These are phyloP conservation scores for Drosophila nr. fundita DNA, from an alignment of 2,888 invertebrate species.

Conservation along the genomic window DNA sequence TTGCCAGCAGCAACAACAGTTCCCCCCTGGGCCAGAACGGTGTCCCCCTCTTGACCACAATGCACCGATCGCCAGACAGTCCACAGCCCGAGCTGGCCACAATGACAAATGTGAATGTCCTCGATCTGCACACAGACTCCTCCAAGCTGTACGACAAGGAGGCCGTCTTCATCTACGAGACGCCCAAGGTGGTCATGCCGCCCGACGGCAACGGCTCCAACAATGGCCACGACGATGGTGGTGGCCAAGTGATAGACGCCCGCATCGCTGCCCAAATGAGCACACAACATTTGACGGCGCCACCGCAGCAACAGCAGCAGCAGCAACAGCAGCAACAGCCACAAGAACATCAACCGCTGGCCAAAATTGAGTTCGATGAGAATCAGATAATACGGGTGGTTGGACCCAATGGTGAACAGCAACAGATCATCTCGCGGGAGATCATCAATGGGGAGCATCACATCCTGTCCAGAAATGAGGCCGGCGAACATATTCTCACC, in stretches of 20 bases:
- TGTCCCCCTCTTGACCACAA: slow-evolving; percentile 82
- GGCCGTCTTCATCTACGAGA: slow-evolving; percentile 84
- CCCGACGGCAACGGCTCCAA: slow-evolving; percentile 59
- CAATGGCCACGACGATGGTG: slow-evolving; percentile 79
- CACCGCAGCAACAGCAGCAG: slow-evolving; percentile 57
- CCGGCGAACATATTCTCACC: slow-evolving; percentile 85
- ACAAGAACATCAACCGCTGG: slow-evolving; percentile 81
- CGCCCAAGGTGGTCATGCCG: slow-evolving; percentile 83
- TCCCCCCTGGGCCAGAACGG: slow-evolving; percentile 81
- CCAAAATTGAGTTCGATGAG: slow-evolving; percentile 85
- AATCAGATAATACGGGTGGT: slow-evolving; percentile 85
- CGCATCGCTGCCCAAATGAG: slow-evolving; percentile 83
- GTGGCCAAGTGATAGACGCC: slow-evolving; percentile 84
- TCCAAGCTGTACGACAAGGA: slow-evolving; percentile 85
- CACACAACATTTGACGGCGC: slow-evolving; percentile 58
- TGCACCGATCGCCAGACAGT: slow-evolving; percentile 86
- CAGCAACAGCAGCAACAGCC: slow-evolving; percentile 62
- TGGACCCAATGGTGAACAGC: slow-evolving; percentile 85
- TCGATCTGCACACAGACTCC: slow-evolving; percentile 87
- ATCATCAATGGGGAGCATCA: slow-evolving; percentile 85
- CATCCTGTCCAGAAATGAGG: slow-evolving; percentile 85
- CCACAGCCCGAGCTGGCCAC: slow-evolving; percentile 92
- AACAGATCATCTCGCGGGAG: slow-evolving; percentile 85
- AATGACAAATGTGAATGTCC: slow-evolving; percentile 94
- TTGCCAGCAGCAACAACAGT: slow-evolving; percentile 73